These are phyloP conservation scores for Spodoptera littoralis DNA, from an alignment of 2,888 invertebrate genomes.

Conservation along the genomic window DNA sequence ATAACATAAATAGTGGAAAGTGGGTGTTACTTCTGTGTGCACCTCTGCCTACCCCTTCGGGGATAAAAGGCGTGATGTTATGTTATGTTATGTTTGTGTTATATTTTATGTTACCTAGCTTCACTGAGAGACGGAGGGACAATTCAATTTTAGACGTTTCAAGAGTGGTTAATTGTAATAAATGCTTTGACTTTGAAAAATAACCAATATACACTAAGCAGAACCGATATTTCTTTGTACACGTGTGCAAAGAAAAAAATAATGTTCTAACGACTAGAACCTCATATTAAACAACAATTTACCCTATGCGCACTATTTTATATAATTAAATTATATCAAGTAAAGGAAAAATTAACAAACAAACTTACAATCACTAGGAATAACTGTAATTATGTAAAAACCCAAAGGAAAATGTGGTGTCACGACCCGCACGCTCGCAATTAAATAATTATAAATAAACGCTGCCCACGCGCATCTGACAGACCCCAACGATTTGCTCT, in stretches of 20 bases:
- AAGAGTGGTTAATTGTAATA: no score
- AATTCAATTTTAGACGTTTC: no score
- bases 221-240: not conserved
- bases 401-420: conserved; percentile 61
- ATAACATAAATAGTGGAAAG: no score
- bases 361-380: conserved; percentile 46
- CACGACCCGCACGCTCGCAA: conserved; percentile 62
- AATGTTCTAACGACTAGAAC: not conserved
- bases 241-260: not conserved
- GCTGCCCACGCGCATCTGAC: conserved; percentile 62
- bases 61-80: no score
- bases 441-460: conserved; percentile 73
- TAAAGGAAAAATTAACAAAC: conserved; percentile 45
- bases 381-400: conserved; percentile 55
- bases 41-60: no score
- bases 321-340: conserved; percentile 49
- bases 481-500: conserved; percentile 45
- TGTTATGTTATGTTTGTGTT: no score
- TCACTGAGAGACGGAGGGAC: no score
- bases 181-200: no score
- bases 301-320: conserved; percentile 34
- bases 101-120: no score
- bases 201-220: no score
- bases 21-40: no score
- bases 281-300: conserved; percentile 28